phyloP scores from a whole-genome alignment of 2,113 vertebrate species.

The Mesocricetus auratus region DNA sequence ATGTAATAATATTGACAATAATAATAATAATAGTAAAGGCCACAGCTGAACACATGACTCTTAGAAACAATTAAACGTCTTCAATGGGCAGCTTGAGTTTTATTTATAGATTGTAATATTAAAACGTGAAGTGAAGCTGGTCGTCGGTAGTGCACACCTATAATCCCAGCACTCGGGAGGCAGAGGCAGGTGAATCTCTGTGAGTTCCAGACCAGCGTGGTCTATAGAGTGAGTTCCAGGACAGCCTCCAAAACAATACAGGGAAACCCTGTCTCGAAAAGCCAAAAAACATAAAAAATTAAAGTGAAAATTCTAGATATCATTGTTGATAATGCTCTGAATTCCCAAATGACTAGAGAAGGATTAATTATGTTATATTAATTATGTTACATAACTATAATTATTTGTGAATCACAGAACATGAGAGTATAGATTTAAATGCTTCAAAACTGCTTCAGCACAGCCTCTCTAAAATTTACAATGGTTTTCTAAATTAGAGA shows the following conservation, averaged over 20 bases:
- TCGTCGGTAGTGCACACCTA: no score
- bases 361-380: background rate
- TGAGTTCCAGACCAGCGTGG: no score
- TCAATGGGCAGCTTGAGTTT: background rate
- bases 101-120: background rate
- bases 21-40: constrained; percentile 38
- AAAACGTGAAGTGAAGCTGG: background rate
- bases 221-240: no score
- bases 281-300: no score
- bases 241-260: no score
- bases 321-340: background rate
- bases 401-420: background rate
- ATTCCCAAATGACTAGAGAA: background rate
- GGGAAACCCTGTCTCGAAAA: no score
- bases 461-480: background rate
- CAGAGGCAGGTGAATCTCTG: no score
- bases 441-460: background rate
- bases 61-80: constrained; percentile 16
- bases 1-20: background rate
- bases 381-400: background rate
- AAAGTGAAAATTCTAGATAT: background rate
- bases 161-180: no score
- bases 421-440: background rate
- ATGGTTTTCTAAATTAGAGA: background rate
- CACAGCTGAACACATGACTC: background rate